phyloP scores from a whole-genome alignment of 2,888 invertebrate genomes.

The Eupithecia tripunctaria region DNA sequence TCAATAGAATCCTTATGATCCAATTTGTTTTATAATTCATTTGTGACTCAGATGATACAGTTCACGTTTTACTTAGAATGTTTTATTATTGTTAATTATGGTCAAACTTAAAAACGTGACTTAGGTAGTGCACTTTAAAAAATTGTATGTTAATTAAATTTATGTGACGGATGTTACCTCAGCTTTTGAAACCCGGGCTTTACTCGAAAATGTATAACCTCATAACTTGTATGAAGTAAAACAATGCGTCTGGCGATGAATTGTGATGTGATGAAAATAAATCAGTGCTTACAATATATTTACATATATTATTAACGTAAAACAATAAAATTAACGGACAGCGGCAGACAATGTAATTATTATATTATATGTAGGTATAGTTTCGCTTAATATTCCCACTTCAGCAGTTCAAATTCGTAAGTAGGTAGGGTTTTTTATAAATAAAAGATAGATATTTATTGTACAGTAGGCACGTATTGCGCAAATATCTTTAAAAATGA shows the following conservation, averaged over 20 bases:
- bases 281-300: slow-evolving; percentile 2
- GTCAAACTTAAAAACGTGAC: too few species aligned
- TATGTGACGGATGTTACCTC: neutral
- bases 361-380: neutral
- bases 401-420: neutral
- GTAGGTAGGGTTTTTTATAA: neutral
- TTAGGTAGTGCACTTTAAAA: neutral
- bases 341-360: neutral
- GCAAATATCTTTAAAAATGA: too few species aligned
- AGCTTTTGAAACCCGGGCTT: slow-evolving; percentile 5
- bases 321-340: neutral
- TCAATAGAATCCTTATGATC: too few species aligned
- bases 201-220: slow-evolving; percentile 24
- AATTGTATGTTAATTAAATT: neutral
- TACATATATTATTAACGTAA: neutral
- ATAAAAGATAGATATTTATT: too few species aligned
- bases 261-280: slow-evolving; percentile 21
- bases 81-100: too few species aligned
- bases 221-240: slow-evolving; percentile 20
- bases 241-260: slow-evolving; percentile 26
- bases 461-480: too few species aligned
- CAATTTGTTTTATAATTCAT: too few species aligned
- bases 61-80: too few species aligned
- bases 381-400: neutral
- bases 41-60: too few species aligned